Evolutionary conservation across 2,888 invertebrate genomes (phyloP), one percentile per base, ranked within the genome.

Genomic region (Elaeidobius kamerunicus): DNA sequence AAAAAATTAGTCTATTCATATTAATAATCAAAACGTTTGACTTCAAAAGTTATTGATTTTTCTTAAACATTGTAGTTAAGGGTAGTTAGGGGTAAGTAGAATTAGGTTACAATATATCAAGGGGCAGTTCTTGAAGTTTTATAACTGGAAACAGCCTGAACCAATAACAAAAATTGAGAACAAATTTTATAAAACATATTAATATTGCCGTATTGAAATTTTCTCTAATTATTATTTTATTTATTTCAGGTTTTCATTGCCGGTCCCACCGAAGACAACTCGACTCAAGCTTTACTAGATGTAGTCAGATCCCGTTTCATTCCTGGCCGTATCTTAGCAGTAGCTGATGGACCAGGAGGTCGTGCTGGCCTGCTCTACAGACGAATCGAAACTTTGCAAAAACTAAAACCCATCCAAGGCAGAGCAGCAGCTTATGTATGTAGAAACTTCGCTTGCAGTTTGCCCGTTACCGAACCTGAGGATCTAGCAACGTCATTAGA

Each of bases 381-480:
- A n/a, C 61, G 73, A 9, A 67, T 72, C 56, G 70, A 70, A 48
- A 60, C 66, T 2, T 54, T 83, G 6, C 70, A 75, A 48, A 78
- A 80, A 42, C 56, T 73, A 42, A 61, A 61, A 52, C 74, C 77
- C 3, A 70, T 78, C 0, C 78, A 81, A 18, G 84, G 82, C 17
- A 79, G 78, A 46, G 81, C 88, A 0, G 82, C 85, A 0, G 89
- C 85, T 16, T 89, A 85, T 69, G 86, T 90, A n/a, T 91, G 91
- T 68, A 78, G 84, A 4, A 83, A 86, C 62, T 84, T 81, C 69
- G 77, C 85, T 1, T 91, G 90, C 70, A 83, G 84, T 3, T 73
- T 88, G 46, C 90, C 90, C 2, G 85, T 88, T 39, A 84, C 83
- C 0, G 81, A 82, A 45, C 80, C 83, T 0, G 77, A 79, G 12